Conservation (phyloP, 2,797 vertebrate genomes). For the Pseudochromis fuscus region DNA sequence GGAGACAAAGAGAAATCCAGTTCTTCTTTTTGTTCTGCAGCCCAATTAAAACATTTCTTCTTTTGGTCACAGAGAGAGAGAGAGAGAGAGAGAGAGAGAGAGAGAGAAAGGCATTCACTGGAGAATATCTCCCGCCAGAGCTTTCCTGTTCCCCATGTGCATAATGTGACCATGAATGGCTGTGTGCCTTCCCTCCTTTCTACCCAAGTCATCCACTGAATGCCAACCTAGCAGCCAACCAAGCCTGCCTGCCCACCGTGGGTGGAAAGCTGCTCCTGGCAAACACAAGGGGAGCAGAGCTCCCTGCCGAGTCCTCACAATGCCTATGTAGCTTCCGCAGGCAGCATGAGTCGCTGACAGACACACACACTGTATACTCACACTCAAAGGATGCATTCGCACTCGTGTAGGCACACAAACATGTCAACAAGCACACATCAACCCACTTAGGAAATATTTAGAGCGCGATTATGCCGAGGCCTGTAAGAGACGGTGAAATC, state of each 20-base stretch:
- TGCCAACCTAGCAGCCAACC: constrained; percentile 73
- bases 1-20: background rate
- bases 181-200: constrained; percentile 66
- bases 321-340: constrained; percentile 73
- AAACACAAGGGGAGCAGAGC: constrained; percentile 81
- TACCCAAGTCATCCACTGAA: constrained; percentile 73
- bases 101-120: constrained; percentile 17
- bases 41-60: constrained; percentile 50
- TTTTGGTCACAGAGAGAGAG: constrained; percentile 34
- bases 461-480: constrained; percentile 53
- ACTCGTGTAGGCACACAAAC: constrained; percentile 52
- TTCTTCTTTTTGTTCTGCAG: constrained; percentile 26
- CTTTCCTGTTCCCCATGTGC: constrained; percentile 57
- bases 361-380: constrained; percentile 40
- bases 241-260: constrained; percentile 77
- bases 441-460: constrained; percentile 79
- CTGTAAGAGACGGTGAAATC: constrained; percentile 66
- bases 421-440: constrained; percentile 71
- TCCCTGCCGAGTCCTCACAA: constrained; percentile 81
- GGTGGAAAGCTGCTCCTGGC: constrained; percentile 84
- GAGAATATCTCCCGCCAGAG: constrained; percentile 56
- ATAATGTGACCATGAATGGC: constrained; percentile 79
- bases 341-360: constrained; percentile 62
- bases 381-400: constrained; percentile 49
- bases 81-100: background rate